Evolutionary conservation across 2,797 vertebrate species (phyloP).

Genomic region (Darevskia nairensis): DNA sequence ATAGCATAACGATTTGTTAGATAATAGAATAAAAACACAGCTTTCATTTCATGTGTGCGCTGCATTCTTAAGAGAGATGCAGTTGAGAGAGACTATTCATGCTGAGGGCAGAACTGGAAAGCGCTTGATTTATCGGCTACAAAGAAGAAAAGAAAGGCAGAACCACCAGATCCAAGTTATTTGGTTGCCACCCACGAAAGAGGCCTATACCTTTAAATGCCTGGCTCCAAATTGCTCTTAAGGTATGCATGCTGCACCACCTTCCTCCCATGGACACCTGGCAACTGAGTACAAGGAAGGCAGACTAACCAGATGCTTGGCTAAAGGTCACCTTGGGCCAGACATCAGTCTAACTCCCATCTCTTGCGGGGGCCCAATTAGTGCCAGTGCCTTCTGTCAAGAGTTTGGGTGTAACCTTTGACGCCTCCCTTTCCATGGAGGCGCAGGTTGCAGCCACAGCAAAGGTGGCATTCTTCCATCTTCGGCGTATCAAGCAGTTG

Average conservation of each 20-base stretch:
- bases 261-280: not conserved
- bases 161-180: not conserved
- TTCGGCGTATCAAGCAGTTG: no score
- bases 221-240: not conserved
- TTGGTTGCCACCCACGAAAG: not conserved
- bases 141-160: constrained; percentile 39
- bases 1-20: constrained; percentile 58
- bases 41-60: constrained; percentile 60
- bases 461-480: no score
- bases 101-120: constrained; percentile 60
- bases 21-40: constrained; percentile 64
- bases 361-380: no score
- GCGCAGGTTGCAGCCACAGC: no score
- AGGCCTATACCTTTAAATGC: not conserved
- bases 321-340: not conserved
- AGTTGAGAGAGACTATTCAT: constrained; percentile 57
- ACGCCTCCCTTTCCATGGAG: no score
- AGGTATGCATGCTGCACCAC: not conserved
- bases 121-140: constrained; percentile 57
- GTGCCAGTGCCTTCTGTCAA: no score
- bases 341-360: not conserved
- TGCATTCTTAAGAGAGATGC: constrained; percentile 59
- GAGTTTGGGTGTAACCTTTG: no score
- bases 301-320: not conserved
- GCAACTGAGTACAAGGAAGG: not conserved